Conservation (phyloP, 2,113 vertebrate genomes). For the Canis aureus region DNA sequence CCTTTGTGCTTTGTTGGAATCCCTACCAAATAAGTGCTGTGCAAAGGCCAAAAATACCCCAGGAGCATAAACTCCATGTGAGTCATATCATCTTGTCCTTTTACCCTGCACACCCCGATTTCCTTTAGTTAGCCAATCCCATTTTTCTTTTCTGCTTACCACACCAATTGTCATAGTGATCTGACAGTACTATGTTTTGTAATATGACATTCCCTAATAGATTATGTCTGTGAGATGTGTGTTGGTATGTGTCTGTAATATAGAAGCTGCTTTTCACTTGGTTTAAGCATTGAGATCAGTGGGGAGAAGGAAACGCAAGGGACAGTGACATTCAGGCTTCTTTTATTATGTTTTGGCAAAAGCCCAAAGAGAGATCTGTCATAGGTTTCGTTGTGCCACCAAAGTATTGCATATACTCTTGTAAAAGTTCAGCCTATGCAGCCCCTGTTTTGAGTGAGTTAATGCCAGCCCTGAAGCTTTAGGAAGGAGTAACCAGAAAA, state of each 20-base stretch:
- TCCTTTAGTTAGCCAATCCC: not conserved
- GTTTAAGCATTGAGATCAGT: not conserved
- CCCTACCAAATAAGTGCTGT: not conserved
- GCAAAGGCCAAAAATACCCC: not conserved
- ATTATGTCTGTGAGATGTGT: not conserved
- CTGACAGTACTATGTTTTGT: not conserved
- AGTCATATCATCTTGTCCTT: not conserved
- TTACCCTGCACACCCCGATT: not conserved
- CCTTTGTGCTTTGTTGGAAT: not conserved
- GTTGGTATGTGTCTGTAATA: accelerated
- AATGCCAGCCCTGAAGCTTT: not conserved
- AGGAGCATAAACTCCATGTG: not conserved
- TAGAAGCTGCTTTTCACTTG: not conserved
- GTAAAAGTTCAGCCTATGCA: not conserved
- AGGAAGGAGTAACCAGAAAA: not conserved
- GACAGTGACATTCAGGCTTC: not conserved
- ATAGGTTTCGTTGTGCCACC: not conserved
- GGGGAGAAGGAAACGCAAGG: not conserved
- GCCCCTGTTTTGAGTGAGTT: not conserved
- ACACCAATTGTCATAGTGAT: not conserved
- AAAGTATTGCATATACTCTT: not conserved
- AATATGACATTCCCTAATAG: not conserved
- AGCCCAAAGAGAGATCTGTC: not conserved
- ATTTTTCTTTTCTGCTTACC: not conserved
- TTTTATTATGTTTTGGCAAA: not conserved